These are phyloP conservation scores for Lepidochitona cinerea DNA, from an alignment of 2,888 invertebrate species.

Conservation along the genomic window DNA sequence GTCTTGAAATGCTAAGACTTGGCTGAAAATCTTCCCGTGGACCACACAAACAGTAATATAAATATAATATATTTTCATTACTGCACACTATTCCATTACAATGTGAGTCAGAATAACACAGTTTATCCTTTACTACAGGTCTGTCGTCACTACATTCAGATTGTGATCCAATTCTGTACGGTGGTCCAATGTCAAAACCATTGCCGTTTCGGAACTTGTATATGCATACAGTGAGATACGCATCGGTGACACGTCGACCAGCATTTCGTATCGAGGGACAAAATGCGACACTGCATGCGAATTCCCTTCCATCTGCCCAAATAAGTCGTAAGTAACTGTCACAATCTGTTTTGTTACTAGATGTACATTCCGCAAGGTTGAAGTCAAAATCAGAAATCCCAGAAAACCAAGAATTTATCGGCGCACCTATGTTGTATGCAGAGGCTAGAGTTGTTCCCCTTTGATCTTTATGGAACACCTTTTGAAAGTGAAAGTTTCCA, in stretches of 20 bases:
- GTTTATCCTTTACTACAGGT: neutral
- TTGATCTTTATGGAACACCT: neutral
- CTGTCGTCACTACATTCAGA: neutral
- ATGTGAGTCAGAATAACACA: neutral
- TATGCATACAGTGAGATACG: neutral
- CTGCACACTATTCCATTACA: neutral
- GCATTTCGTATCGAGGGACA: neutral
- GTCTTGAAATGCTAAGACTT: too few species aligned
- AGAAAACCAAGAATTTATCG: neutral
- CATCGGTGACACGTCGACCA: neutral
- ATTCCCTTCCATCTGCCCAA: neutral
- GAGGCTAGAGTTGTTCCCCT: neutral
- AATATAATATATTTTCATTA: neutral
- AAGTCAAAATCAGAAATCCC: neutral
- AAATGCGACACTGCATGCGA: neutral
- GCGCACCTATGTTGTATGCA: neutral
- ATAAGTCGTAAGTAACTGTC: neutral
- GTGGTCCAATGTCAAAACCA: neutral
- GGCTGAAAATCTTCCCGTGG: too few species aligned
- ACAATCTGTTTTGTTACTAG: neutral
- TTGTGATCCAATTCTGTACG: neutral
- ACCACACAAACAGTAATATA: neutral
- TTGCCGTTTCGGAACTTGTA: neutral
- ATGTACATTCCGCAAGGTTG: neutral
- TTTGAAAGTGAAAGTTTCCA: neutral